phyloP scores from a whole-genome alignment of 1,140 invertebrate genomes.

The Trichomalopsis sarcophagae region DNA sequence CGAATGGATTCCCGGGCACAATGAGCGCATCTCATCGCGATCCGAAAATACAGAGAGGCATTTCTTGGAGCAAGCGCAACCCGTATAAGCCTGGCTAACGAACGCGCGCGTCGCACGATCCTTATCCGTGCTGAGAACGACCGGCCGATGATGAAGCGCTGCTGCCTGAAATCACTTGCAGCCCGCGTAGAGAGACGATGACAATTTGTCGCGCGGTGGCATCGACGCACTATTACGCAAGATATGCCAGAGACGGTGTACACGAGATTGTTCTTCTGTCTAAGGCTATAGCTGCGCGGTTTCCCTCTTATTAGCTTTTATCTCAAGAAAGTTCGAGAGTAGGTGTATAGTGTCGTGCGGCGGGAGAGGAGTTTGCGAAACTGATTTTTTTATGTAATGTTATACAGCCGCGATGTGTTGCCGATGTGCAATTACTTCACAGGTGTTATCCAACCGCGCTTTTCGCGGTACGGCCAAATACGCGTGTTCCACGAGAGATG shows the following conservation, averaged over 20 bases:
- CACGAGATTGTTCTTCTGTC: no score
- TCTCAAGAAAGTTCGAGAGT: not conserved
- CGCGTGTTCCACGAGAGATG: no score
- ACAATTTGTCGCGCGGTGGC: not conserved
- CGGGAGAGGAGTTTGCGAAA: constrained; percentile 1
- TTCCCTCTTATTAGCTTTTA: not conserved
- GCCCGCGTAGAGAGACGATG: not conserved
- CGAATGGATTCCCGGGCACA: not conserved
- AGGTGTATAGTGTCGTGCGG: not conserved
- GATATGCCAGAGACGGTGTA: not conserved
- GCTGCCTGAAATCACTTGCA: not conserved
- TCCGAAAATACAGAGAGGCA: no score
- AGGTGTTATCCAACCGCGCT: not conserved
- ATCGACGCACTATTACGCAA: not conserved
- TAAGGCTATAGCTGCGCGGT: not conserved
- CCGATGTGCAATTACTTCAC: not conserved
- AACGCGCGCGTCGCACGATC: not conserved
- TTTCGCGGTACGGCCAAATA: no score
- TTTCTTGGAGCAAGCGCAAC: no score
- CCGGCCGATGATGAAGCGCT: not conserved
- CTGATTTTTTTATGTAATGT: constrained; percentile 5
- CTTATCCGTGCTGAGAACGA: not conserved
- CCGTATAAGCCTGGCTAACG: no score
- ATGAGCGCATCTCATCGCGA: not conserved
- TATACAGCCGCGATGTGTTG: not conserved